Evolutionary conservation across 2,797 vertebrate species (phyloP), one percentile per base, ranked within the genome.

Genomic region (Ataeniobius toweri): DNA sequence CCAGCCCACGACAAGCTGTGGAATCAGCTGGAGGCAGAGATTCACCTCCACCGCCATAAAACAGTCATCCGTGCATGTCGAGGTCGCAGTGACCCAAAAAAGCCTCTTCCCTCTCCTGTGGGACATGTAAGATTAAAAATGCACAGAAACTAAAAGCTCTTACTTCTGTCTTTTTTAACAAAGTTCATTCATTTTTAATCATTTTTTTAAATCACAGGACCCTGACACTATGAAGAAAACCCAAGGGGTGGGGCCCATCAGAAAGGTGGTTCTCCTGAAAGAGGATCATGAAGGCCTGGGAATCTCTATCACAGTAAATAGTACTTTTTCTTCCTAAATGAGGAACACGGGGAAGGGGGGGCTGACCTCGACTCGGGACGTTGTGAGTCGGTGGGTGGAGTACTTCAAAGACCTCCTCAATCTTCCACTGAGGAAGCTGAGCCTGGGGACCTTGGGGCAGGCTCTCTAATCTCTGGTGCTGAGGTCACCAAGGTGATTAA

Each of bases 21-120:
- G 98, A 99, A 99, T 91, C 98, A 99, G 46, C 89, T 99, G 78
- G 98, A 99, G 89, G 98, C 98, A 6, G 98, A 99, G 95, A 99
- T 99, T 77, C 98, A 99, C 89, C 96, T 99, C 48, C 98, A 99
- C 79, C 97, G 98, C 74, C 98, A 99, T 87, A 99, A 99, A 95
- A 99, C 98, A 0, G 98, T 99, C 41, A 99, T 99, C 83, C 93
- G 98, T 85, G 98, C 98, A 53, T 99, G 98, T 70, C 92, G 98
- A 86, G 98, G 98, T 36, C 97, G 98, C 4, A 99, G 97, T 6
- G 98, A 99, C 83, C 94, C 97, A 0, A 99, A 99, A 85, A 96
- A 97, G 74, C 96, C 97, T 0, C 92, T 99, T 79, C 95, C 96
- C 9, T 97, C 96, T 13, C 98, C 98, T 2, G 96, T 96, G 46